Base-by-base conservation (phyloP, 2,888 invertebrate species). In the Aphodius granarius region DNA sequence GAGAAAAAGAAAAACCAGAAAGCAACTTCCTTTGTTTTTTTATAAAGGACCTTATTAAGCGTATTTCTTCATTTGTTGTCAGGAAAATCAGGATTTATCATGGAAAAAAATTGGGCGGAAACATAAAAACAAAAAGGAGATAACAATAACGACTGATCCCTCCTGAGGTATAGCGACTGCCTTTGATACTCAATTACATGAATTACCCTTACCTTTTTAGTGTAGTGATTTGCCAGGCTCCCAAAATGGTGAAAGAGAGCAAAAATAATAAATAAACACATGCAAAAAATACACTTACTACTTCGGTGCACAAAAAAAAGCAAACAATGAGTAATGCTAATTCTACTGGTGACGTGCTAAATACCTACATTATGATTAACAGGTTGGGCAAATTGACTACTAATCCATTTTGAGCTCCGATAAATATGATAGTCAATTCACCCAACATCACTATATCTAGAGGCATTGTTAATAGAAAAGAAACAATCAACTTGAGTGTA, bases 231-330 rank as follows among this genome's bases (percentile, higher is more conserved):
- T 43, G 43, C 43, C 43, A 43, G 43, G 43, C 43, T 43, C 2
- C 43, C 43, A 43, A 23, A 43, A 43, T 43, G 43, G 6, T 6
- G 43, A 9, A 43, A 6, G 13, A 68, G 18, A 68, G 68, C 23
- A 21, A 23, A 43, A 74, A 64, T 63, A 63, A 73, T 21, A 74
- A 70, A n/a, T n/a, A n/a, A n/a, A n/a, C n/a, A 16, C 74, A 74
- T 74, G 74, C 74, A 74, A 22, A 71, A n/a, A 71, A 74, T 71
- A 74, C 74, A 74, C 74, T 74, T 74, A 74, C 74, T 73, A 73
- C 73, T 20, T 20, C n/a, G 22, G 20, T 68, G 68, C 43, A 43
- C 43, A 43, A 63, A 71, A 43, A 74, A 21, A 70, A 74, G 63
- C 43, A 64, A 64, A 19, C 13, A 13, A 23, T 70, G 70, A 63